phyloP scores from a whole-genome alignment of 2,888 invertebrate species.

The Ormyrus pomaceus region DNA sequence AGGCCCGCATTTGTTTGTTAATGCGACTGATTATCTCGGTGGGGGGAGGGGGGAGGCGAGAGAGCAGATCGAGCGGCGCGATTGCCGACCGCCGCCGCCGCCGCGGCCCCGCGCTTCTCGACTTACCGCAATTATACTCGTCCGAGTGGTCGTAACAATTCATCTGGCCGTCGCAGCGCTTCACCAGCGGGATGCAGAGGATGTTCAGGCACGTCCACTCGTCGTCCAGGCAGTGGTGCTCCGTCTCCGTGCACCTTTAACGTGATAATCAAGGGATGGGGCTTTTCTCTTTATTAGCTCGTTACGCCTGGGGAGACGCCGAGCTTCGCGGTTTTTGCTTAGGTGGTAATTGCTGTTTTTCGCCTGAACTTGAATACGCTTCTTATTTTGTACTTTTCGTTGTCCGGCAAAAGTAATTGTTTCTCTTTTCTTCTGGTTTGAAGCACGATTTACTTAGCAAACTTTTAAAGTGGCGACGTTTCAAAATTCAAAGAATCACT shows the following conservation, averaged over 20 bases:
- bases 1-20: constrained; percentile 18
- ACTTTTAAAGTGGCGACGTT: too few species aligned
- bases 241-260: constrained; percentile 77
- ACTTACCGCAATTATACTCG: constrained; percentile 84
- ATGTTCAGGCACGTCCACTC: constrained; percentile 86
- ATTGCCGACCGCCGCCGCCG: too few species aligned
- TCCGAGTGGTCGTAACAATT: constrained; percentile 87
- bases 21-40: background rate
- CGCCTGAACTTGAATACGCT: too few species aligned
- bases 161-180: constrained; percentile 84
- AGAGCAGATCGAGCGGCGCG: too few species aligned
- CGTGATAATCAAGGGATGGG: background rate
- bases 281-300: background rate
- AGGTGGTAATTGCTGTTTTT: too few species aligned
- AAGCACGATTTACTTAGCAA: too few species aligned
- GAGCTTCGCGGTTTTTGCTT: too few species aligned
- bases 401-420: too few species aligned
- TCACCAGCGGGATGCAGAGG: constrained; percentile 81
- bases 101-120: constrained; percentile 6
- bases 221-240: constrained; percentile 79
- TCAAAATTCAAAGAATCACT: too few species aligned
- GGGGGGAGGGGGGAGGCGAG: background rate
- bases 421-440: too few species aligned
- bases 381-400: too few species aligned
- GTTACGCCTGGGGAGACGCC: too few species aligned